Percentiles rank a stretch among this genome's conserved stretches.
Evolutionary conservation across 1,140 invertebrate genomes (phyloP).

Genomic region (Cotesia vestalis): DNA sequence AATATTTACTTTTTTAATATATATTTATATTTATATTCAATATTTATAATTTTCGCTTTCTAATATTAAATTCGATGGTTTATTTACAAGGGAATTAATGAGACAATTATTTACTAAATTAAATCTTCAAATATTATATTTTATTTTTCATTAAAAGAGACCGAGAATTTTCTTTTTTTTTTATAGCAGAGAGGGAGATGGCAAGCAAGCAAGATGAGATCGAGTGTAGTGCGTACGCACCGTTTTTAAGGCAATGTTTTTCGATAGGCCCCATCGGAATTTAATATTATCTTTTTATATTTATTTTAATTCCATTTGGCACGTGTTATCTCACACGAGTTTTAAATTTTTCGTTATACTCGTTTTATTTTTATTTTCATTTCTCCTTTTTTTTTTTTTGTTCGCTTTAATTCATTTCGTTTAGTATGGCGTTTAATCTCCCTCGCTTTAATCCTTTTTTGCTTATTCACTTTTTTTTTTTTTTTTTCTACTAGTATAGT

Average conservation of each 20-base stretch:
- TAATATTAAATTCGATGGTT: conserved; percentile 32
- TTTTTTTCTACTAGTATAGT: background rate
- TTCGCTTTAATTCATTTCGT: background rate
- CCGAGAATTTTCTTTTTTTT: background rate
- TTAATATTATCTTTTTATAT: conserved; percentile 3
- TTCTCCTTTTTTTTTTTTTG: conserved; percentile 1
- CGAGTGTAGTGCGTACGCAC: conserved; percentile 19
- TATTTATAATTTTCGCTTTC: conserved; percentile 23
- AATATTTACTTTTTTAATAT: conserved; percentile 47
- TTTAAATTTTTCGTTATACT: conserved; percentile 7
- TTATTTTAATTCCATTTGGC: conserved; percentile 25
- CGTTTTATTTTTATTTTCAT: conserved; percentile 6
- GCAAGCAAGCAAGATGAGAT: conserved; percentile 10
- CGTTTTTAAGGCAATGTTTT: conserved; percentile 59
- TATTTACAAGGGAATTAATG: conserved; percentile 28
- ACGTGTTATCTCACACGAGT: conserved; percentile 29
- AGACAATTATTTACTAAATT: background rate
- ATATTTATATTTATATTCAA: conserved; percentile 4
- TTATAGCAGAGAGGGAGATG: conserved; percentile 12
- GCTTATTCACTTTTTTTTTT: conserved; percentile 17
- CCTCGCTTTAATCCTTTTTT: conserved; percentile 16
- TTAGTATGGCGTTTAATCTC: background rate
- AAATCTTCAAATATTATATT: too few species aligned
- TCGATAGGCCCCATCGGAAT: conserved; percentile 49
- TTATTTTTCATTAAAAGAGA: conserved; percentile 3